Conservation (phyloP, 2,888 invertebrate species). For the Luffia ferchaultella region DNA sequence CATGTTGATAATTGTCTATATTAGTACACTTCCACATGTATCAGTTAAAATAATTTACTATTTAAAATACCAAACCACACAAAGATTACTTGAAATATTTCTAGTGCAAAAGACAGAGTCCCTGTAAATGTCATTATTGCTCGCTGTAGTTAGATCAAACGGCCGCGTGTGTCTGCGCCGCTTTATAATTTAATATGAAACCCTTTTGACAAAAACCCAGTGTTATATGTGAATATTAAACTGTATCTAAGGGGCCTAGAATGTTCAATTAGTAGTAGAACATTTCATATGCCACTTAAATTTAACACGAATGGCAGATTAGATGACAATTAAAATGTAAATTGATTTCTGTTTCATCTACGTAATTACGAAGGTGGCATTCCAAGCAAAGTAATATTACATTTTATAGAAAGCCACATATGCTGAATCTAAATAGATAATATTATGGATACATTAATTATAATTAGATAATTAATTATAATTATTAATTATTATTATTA, state of each 20-base stretch:
- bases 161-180: conserved; percentile 8
- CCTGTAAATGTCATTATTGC: conserved; percentile 59
- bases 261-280: background rate
- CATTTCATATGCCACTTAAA: background rate
- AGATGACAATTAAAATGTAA: no score
- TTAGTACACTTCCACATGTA: background rate
- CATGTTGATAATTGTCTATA: no score
- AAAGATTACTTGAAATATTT: background rate
- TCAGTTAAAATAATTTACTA: conserved; percentile 2
- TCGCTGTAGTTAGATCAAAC: background rate
- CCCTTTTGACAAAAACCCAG: conserved; percentile 49
- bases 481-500: no score
- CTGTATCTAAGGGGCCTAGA: conserved; percentile 2
- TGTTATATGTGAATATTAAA: conserved; percentile 42
- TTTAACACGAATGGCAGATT: no score
- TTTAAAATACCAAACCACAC: conserved; percentile 3
- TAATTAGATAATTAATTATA: no score
- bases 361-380: no score
- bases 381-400: no score
- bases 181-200: conserved; percentile 55
- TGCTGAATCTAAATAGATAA: no score
- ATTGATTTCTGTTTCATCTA: no score
- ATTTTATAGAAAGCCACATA: no score
- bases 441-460: no score
- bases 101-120: conserved; percentile 13